These are phyloP conservation scores for Muntiacus muntjak DNA, from an alignment of 2,113 vertebrate species.

Conservation along the genomic window DNA sequence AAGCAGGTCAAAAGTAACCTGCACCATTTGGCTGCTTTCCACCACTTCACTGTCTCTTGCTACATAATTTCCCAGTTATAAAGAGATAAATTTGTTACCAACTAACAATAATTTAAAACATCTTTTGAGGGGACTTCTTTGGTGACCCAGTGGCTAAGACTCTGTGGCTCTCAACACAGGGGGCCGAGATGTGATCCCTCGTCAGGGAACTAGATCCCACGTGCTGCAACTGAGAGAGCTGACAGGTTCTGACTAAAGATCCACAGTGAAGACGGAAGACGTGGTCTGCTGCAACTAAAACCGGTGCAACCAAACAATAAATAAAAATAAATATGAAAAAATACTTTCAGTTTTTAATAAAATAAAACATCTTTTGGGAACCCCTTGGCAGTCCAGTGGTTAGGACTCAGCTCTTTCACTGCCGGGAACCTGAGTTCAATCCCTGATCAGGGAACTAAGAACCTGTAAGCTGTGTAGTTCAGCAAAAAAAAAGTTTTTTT, in stretches of 20 bases:
- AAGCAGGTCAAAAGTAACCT: conserved; percentile 12
- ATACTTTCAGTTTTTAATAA: not conserved
- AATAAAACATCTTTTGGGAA: not conserved
- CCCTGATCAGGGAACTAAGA: not conserved
- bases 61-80: conserved; percentile 16
- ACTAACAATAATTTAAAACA: not conserved
- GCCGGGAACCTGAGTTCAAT: not conserved
- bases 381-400: not conserved
- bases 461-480: not conserved
- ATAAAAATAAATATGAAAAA: not conserved
- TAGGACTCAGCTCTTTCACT: not conserved
- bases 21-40: not conserved
- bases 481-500: not conserved
- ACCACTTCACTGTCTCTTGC: not conserved
- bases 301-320: not conserved
- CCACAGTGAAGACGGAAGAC: not conserved
- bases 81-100: conserved; percentile 15
- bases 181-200: not conserved
- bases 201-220: not conserved
- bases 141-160: not conserved
- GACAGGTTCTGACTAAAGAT: not conserved
- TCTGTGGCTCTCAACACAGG: not conserved
- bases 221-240: not conserved
- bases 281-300: not conserved
- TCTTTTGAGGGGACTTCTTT: not conserved